phyloP scores from a whole-genome alignment of 2,797 vertebrate species.

The Emys orbicularis region DNA sequence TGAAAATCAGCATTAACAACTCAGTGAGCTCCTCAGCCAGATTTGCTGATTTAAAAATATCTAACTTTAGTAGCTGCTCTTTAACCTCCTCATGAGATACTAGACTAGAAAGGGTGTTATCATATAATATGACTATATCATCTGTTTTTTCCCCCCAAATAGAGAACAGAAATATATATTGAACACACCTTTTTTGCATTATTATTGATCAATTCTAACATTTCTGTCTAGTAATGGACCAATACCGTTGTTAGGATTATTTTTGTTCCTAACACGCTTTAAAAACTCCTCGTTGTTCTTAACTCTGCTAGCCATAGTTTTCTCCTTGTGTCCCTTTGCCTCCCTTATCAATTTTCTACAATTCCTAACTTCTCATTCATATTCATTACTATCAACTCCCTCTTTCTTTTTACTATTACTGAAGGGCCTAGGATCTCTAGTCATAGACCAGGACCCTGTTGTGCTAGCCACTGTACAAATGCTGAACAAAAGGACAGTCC shows the following conservation, averaged over 20 bases:
- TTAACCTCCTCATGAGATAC: neutral
- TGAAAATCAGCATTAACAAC: neutral
- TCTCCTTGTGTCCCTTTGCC: neutral
- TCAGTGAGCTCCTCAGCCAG: neutral
- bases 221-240: neutral
- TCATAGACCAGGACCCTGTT: neutral
- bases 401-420: neutral
- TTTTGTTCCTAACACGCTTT: neutral
- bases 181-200: neutral
- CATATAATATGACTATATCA: neutral
- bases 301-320: neutral
- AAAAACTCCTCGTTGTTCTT: neutral
- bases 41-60: neutral
- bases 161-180: neutral
- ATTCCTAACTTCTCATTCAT: neutral
- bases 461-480: neutral
- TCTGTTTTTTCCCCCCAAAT: neutral
- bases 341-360: neutral
- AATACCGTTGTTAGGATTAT: neutral
- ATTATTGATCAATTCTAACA: neutral
- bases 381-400: neutral
- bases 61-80: neutral
- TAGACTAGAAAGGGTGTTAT: neutral
- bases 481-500: neutral
- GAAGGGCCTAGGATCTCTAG: neutral